phyloP scores from a whole-genome alignment of 2,888 invertebrate genomes.

The Stratiomys singularior region DNA sequence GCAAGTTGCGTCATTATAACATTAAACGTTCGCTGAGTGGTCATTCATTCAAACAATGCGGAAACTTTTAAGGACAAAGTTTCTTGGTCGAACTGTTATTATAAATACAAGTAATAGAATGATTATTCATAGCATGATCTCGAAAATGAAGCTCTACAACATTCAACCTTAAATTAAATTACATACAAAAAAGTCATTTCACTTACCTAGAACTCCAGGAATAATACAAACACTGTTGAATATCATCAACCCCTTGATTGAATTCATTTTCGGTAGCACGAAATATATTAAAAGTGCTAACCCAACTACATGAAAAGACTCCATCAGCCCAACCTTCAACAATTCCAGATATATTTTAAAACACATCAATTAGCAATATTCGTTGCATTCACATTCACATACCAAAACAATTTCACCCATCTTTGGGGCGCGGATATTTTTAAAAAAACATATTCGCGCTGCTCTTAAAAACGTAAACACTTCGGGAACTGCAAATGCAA shows the following conservation, averaged over 20 bases:
- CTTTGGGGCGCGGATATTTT: slow-evolving; percentile 72
- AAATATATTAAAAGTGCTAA: slow-evolving; percentile 78
- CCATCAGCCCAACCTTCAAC: slow-evolving; percentile 73
- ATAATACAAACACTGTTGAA: slow-evolving; percentile 86
- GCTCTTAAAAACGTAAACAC: slow-evolving; percentile 77
- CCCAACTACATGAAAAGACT: slow-evolving; percentile 82
- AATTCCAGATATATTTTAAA: neutral
- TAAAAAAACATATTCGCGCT: slow-evolving; percentile 78
- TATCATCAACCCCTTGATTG: slow-evolving; percentile 83
- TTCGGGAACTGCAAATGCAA: slow-evolving; percentile 82
- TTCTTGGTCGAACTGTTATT: too few species aligned
- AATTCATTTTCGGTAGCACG: slow-evolving; percentile 83
- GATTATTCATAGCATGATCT: too few species aligned
- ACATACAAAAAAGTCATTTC: too few species aligned
- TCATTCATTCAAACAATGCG: too few species aligned
- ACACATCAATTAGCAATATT: too few species aligned
- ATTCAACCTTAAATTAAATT: too few species aligned
- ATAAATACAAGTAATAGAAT: too few species aligned
- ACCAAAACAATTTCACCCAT: slow-evolving; percentile 70
- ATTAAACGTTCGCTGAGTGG: too few species aligned
- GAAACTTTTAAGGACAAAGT: too few species aligned
- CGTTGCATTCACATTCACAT: slow-evolving; percentile 49
- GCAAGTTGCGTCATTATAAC: too few species aligned
- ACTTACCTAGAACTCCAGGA: slow-evolving; percentile 79
- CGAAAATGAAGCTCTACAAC: too few species aligned